Evolutionary conservation across 2,888 invertebrate species (phyloP).

Genomic region (Sphinx pinastri): DNA sequence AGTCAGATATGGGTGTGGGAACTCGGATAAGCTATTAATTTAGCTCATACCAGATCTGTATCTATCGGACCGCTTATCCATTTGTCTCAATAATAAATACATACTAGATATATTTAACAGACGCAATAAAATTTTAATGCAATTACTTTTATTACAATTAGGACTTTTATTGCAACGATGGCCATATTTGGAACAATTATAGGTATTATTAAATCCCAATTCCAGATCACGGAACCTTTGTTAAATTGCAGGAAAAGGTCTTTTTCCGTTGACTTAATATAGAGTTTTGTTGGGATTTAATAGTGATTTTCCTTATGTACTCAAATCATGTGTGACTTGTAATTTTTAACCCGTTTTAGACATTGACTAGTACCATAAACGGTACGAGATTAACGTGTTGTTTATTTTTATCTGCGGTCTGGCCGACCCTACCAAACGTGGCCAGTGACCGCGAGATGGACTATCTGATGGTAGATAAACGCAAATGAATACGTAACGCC

Average conservation of each 20-base stretch:
- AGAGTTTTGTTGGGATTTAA: not conserved
- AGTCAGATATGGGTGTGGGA: conserved; percentile 75
- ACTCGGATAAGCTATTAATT: conserved; percentile 63
- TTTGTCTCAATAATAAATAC: not conserved
- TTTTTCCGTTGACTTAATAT: too few species aligned
- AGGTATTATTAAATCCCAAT: too few species aligned
- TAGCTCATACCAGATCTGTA: conserved; percentile 59
- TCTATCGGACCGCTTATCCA: conserved; percentile 56
- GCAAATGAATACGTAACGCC: conserved; percentile 79
- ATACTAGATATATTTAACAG: too few species aligned
- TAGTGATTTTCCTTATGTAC: not conserved
- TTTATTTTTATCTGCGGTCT: conserved; percentile 12
- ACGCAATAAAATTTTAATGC: too few species aligned
- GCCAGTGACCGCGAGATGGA: conserved; percentile 16
- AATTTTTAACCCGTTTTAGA: conserved; percentile 43
- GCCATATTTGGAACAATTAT: too few species aligned
- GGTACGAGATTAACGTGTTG: not conserved
- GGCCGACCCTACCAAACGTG: conserved; percentile 44
- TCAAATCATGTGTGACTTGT: not conserved
- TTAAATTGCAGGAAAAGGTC: too few species aligned
- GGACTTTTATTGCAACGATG: too few species aligned
- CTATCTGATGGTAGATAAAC: conserved; percentile 75
- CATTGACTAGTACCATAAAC: conserved; percentile 15
- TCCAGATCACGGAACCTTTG: too few species aligned
- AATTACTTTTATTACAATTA: too few species aligned